Conservation (phyloP, 2,113 vertebrate genomes). For the Ondatra zibethicus region DNA sequence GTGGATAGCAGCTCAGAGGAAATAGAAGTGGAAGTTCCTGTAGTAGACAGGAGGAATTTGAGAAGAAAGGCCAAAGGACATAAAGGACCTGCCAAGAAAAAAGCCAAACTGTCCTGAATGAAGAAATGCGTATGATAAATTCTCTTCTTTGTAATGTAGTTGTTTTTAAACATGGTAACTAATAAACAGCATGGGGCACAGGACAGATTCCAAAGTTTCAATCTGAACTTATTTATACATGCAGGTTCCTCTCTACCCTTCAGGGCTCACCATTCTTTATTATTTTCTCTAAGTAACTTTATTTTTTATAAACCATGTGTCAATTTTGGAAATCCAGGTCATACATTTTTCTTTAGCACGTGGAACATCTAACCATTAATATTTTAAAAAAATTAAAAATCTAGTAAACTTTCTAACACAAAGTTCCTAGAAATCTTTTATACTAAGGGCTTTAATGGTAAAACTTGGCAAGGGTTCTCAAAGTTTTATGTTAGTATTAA, state of each 20-base stretch:
- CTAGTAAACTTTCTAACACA: slow-evolving; percentile 60
- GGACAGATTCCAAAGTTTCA: slow-evolving; percentile 78
- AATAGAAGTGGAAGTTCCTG: slow-evolving; percentile 87
- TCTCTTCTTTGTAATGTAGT: slow-evolving; percentile 80
- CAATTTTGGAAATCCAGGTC: slow-evolving; percentile 69
- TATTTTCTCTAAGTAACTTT: slow-evolving; percentile 73
- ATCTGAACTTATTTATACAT: slow-evolving; percentile 74
- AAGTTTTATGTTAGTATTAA: slow-evolving; percentile 64
- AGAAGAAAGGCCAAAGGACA: slow-evolving; percentile 89
- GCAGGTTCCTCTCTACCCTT: slow-evolving; percentile 48
- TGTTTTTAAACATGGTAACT: slow-evolving; percentile 79
- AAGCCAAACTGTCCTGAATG: slow-evolving; percentile 86
- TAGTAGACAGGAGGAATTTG: slow-evolving; percentile 88
- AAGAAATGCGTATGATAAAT: slow-evolving; percentile 52
- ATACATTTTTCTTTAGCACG: slow-evolving; percentile 72
- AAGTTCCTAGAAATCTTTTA: slow-evolving; percentile 73
- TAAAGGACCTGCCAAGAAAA: slow-evolving; percentile 90
- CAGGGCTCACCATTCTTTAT: slow-evolving; percentile 64
- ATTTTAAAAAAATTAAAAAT: slow-evolving; percentile 60
- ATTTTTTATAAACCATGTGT: slow-evolving; percentile 76
- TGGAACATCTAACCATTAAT: slow-evolving; percentile 59
- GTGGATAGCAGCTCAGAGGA: slow-evolving; percentile 90
- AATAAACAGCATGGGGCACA: slow-evolving; percentile 76
- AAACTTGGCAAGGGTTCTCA: slow-evolving; percentile 64
- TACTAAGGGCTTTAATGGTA: slow-evolving; percentile 77